Evolutionary conservation across 2,888 invertebrate genomes (phyloP).

Genomic region (Habrosyne pyritoides): DNA sequence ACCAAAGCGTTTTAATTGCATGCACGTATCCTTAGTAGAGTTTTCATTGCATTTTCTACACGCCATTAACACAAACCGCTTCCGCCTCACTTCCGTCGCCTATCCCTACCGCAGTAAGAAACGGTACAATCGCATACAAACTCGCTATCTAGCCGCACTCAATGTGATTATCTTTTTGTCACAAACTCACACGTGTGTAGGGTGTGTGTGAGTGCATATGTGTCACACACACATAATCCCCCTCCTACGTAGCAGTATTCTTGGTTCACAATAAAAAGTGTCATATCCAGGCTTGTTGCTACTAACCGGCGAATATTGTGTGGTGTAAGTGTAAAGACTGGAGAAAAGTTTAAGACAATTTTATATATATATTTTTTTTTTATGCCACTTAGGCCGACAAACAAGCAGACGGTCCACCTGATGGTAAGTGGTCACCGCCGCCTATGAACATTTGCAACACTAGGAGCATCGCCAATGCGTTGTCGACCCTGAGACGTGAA

Average conservation of each 20-base stretch:
- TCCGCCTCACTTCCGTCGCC: not conserved
- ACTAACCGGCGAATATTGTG: conserved; percentile 14
- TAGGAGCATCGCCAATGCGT: too few relatives aligned
- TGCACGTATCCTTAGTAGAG: not conserved
- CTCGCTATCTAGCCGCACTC: conserved; percentile 20
- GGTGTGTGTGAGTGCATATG: not conserved
- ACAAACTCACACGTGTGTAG: conserved; percentile 26
- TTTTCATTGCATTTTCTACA: not conserved
- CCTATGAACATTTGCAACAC: too few relatives aligned
- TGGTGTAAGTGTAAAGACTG: conserved; percentile 4
- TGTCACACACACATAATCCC: not conserved
- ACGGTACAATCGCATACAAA: conserved; percentile 17
- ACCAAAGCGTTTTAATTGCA: not conserved
- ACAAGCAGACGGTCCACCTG: too few relatives aligned
- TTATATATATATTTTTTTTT: too few relatives aligned
- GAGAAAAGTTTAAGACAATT: not conserved
- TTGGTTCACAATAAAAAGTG: conserved; percentile 40
- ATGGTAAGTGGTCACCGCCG: too few relatives aligned
- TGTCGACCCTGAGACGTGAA: too few relatives aligned
- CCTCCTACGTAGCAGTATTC: conserved; percentile 9
- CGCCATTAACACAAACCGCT: not conserved
- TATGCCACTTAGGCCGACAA: too few relatives aligned
- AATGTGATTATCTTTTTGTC: conserved; percentile 42
- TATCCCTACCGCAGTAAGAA: conserved; percentile 8
- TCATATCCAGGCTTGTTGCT: conserved; percentile 44